phyloP scores from a whole-genome alignment of 2,113 vertebrate genomes.

The Hyaena hyaena region DNA sequence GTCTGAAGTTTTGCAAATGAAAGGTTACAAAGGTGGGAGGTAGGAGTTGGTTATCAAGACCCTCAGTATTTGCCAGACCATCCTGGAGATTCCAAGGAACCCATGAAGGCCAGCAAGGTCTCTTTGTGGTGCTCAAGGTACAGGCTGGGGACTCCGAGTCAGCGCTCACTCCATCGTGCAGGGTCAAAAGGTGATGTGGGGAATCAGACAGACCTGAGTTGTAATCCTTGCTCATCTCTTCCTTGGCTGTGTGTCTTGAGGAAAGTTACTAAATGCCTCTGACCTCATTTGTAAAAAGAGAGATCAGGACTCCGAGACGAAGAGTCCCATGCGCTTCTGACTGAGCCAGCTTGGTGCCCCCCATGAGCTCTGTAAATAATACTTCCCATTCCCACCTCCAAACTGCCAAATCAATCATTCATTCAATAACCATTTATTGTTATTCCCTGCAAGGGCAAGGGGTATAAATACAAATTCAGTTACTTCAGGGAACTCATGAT shows the following conservation, averaged over 20 bases:
- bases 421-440: not conserved
- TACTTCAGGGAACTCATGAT: not conserved
- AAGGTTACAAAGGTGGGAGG: not conserved
- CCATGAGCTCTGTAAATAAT: not conserved
- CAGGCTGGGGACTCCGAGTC: not conserved
- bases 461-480: not conserved
- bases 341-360: too few species aligned
- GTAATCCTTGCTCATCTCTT: not conserved
- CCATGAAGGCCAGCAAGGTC: too few species aligned
- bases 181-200: not conserved
- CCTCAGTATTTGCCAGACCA: not conserved
- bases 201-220: not conserved
- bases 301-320: not conserved
- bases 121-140: not conserved
- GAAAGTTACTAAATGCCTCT: not conserved
- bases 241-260: not conserved
- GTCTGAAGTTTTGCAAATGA: not conserved
- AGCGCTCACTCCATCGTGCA: not conserved
- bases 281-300: not conserved
- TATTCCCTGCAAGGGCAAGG: not conserved
- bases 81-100: not conserved
- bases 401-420: not conserved
- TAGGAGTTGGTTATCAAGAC: not conserved
- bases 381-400: not conserved
- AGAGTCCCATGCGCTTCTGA: too few species aligned